Evolutionary conservation across 2,797 vertebrate genomes (phyloP), one percentile per base, ranked within the genome.

Genomic region (Malurus leucopterus): DNA sequence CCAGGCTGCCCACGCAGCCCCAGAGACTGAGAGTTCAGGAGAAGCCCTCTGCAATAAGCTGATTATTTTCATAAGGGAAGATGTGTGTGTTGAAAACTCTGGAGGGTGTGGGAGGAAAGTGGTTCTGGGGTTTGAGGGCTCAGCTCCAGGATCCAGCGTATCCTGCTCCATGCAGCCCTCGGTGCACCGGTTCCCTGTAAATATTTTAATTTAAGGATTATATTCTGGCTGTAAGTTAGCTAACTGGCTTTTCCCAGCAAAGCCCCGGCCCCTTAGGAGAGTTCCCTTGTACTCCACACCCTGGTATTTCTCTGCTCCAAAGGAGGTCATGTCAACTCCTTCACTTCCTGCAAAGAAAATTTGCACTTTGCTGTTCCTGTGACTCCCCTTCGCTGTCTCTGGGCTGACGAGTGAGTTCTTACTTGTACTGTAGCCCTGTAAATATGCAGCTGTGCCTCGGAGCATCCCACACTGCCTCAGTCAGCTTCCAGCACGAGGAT

Each of bases 371-470:
- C 77, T 74, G 32, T 75, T 84, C 77, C 89, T 0, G 0, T 78
- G 40, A 69, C n/a, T 65, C 71, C 90, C 91, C 19, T 8, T 57
- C 1, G 88, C 80, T 92, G 75, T 87, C 72, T 77, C 87, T 90
- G 89, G 80, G 84, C 86, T 90, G 86, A 84, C 1, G 5, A 78
- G 75, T 91, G 88, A 92, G 88, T 86, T 91, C 34, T 81, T 77
- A 23, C 13, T 84, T 84, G 94, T 95, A 91, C 93, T 93, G 93
- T 94, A 94, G 91, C 89, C 93, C 9, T 96, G 96, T 97, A 95
- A 93, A 96, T 94, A 95, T 0, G 96, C 96, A 96, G 91, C 96
- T 95, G 97, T 95, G 93, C 95, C 95, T 95, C 19, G 34, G 90
- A 93, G 80, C 89, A 32, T 86, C 95, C 89, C 90, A 64, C 73